Evolutionary conservation across 2,113 vertebrate species (phyloP).

Genomic region (Tympanuchus pallidicinctus): DNA sequence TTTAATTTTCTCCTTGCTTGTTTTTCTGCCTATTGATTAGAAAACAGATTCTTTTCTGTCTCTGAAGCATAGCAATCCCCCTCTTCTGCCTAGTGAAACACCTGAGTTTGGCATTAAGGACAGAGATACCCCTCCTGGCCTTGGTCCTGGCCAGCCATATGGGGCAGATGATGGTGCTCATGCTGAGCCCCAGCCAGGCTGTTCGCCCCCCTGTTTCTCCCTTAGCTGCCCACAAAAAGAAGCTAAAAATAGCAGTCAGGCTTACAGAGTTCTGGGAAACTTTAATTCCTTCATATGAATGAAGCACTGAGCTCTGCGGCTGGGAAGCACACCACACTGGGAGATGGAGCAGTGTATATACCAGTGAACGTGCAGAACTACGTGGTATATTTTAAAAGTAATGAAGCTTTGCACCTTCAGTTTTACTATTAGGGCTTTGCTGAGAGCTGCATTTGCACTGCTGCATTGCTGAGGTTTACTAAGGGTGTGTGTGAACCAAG

Average conservation of each 20-base stretch:
- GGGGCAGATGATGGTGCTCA: neutral
- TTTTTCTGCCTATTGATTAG: conserved; percentile 37
- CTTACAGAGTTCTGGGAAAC: conserved; percentile 17
- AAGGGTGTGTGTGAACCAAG: neutral
- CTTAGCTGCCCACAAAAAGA: neutral
- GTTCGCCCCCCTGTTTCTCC: conserved; percentile 42
- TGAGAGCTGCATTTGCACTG: conserved; percentile 31
- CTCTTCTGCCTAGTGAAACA: neutral
- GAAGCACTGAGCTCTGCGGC: neutral
- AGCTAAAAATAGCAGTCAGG: conserved; percentile 28
- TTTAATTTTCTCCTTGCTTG: conserved; percentile 40
- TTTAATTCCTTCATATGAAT: conserved; percentile 13
- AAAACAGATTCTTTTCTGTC: conserved; percentile 21
- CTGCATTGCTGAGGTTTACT: conserved; percentile 1
- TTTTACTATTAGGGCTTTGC: conserved; percentile 39
- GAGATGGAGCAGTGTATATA: conserved; percentile 1
- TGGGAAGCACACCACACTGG: neutral
- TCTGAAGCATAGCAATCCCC: neutral
- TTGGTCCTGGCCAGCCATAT: neutral
- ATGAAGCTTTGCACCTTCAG: conserved; percentile 49
- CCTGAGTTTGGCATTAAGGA: neutral
- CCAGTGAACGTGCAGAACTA: conserved; percentile 2
- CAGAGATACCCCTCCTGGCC: neutral
- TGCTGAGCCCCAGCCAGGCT: neutral
- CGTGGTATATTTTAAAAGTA: conserved; percentile 51